phyloP scores from a whole-genome alignment of 2,888 invertebrate genomes.

The Drosophila percnosoma region DNA sequence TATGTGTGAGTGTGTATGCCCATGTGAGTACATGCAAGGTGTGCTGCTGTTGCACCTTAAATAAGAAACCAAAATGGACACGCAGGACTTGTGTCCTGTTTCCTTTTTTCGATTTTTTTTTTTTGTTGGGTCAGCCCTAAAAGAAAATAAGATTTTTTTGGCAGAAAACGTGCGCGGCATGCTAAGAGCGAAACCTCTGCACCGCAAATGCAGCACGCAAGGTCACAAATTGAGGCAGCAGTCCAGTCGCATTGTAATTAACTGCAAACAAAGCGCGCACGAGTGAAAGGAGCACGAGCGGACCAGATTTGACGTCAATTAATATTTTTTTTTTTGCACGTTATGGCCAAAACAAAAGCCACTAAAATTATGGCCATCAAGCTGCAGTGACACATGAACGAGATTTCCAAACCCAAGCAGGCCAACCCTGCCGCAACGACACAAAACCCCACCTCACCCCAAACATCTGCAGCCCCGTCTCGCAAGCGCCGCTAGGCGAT shows the following conservation, averaged over 20 bases:
- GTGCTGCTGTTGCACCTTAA: conserved; percentile 59
- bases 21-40: conserved; percentile 21
- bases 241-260: conserved; percentile 63
- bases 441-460: no score
- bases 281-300: conserved; percentile 14
- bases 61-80: conserved; percentile 57
- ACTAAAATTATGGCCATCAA: conserved; percentile 50
- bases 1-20: neutral
- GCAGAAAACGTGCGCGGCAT: conserved; percentile 69
- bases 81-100: conserved; percentile 51
- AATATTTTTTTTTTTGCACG: conserved; percentile 39
- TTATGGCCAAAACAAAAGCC: conserved; percentile 45
- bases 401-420: conserved; percentile 40
- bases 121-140: conserved; percentile 39
- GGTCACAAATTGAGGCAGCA: conserved; percentile 51
- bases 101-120: neutral
- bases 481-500: conserved; percentile 37
- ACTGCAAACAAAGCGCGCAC: conserved; percentile 61
- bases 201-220: conserved; percentile 69
- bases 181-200: conserved; percentile 43
- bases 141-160: conserved; percentile 77
- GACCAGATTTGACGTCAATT: conserved; percentile 70
- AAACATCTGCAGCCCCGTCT: neutral
- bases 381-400: conserved; percentile 64
- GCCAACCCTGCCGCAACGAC: conserved; percentile 2